These are phyloP conservation scores for Lophius americanus DNA, from an alignment of 2,797 vertebrate genomes.

Conservation along the genomic window DNA sequence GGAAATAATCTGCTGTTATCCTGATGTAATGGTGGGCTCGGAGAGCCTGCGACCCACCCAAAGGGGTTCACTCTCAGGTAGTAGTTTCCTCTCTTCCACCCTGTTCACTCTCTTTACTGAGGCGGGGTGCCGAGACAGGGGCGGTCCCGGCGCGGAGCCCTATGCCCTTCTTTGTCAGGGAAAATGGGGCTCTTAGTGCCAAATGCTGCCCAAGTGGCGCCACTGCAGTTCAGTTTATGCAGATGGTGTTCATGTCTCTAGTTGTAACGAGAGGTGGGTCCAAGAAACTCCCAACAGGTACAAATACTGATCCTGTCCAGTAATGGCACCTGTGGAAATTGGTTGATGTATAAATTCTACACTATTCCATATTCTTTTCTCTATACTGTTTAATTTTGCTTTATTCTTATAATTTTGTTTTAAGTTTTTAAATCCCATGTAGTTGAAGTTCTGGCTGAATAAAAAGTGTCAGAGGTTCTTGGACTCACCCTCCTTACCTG, in stretches of 20 bases:
- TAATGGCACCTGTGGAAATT: background rate
- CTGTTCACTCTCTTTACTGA: constrained; percentile 91
- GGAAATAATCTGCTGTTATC: constrained; percentile 93
- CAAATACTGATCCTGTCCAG: constrained; percentile 2
- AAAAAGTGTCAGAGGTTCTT: constrained; percentile 63
- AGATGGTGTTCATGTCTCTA: constrained; percentile 74
- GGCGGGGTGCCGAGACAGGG: constrained; percentile 76
- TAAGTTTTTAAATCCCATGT: too few relatives aligned
- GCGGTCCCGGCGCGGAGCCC: constrained; percentile 73
- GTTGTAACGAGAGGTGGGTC: constrained; percentile 53
- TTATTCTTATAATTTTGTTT: background rate
- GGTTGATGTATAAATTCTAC: constrained; percentile 12
- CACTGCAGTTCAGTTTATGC: constrained; percentile 73
- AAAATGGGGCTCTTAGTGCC: constrained; percentile 72
- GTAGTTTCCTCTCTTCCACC: constrained; percentile 90
- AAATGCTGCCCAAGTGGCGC: constrained; percentile 71
- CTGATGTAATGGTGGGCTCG: constrained; percentile 83
- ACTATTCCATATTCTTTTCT: background rate
- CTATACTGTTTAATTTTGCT: background rate
- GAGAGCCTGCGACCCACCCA: constrained; percentile 91
- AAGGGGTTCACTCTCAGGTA: constrained; percentile 87
- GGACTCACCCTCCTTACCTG: constrained; percentile 62
- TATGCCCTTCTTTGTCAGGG: constrained; percentile 62
- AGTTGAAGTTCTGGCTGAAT: constrained; percentile 1
- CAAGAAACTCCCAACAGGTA: constrained; percentile 70